Evolutionary conservation across 2,113 vertebrate species (phyloP).

Genomic region (Misgurnus anguillicaudatus): DNA sequence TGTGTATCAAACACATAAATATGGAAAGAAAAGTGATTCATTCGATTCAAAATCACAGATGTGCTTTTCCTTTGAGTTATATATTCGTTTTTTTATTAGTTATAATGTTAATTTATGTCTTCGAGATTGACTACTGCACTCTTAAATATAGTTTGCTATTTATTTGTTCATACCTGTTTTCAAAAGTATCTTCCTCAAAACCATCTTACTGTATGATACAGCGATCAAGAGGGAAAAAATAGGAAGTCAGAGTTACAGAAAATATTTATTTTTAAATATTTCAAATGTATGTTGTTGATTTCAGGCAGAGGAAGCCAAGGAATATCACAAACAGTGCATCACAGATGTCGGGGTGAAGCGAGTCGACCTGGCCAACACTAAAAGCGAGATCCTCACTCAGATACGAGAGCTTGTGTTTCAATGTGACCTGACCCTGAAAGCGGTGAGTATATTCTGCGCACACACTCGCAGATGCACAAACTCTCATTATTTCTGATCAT

Average conservation of each 20-base stretch:
- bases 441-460: slow-evolving; percentile 76
- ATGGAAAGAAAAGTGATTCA: too few species aligned
- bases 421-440: slow-evolving; percentile 96
- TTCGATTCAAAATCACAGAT: too few species aligned
- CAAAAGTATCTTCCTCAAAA: too few species aligned
- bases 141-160: too few species aligned
- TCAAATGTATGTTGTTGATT: slow-evolving; percentile 13
- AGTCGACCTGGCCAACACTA: slow-evolving; percentile 84
- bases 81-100: too few species aligned
- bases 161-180: too few species aligned
- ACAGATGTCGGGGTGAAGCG: slow-evolving; percentile 85
- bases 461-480: slow-evolving; percentile 6
- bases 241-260: neutral
- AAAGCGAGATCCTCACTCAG: slow-evolving; percentile 88
- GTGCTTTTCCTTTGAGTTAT: too few species aligned
- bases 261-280: slow-evolving; percentile 6
- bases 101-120: too few species aligned
- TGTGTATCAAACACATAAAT: too few species aligned
- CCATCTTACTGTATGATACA: too few species aligned
- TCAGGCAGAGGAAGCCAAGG: slow-evolving; percentile 91
- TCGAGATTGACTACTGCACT: too few species aligned
- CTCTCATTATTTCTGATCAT: neutral
- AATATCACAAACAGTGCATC: slow-evolving; percentile 87
- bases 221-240: too few species aligned
- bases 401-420: slow-evolving; percentile 92